Conservation (phyloP, 2,113 vertebrate species). For the Tauraco erythrolophus region DNA sequence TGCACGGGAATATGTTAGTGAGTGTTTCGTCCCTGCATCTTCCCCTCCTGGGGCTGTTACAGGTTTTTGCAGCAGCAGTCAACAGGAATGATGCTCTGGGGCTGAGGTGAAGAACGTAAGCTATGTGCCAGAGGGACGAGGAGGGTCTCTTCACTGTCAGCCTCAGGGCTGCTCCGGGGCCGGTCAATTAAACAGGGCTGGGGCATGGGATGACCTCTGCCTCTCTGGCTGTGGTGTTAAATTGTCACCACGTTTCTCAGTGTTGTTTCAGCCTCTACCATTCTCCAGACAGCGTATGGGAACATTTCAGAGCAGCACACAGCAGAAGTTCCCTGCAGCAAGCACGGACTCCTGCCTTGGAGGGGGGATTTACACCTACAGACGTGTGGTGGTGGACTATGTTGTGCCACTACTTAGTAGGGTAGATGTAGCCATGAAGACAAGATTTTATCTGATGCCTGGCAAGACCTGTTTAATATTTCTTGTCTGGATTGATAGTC, state of each 20-base stretch:
- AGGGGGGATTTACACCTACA: fast-evolving
- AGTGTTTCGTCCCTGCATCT: neutral
- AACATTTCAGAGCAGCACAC: fast-evolving
- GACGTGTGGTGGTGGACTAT: fast-evolving
- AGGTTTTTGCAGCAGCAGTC: neutral
- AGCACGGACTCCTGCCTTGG: neutral
- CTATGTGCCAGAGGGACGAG: neutral
- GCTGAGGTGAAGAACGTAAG: neutral
- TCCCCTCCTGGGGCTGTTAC: neutral
- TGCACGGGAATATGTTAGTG: neutral
- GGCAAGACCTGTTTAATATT: neutral
- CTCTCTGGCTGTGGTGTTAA: neutral
- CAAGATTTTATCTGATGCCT: neutral
- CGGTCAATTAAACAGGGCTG: neutral
- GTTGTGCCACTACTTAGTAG: neutral
- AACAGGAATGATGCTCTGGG: neutral
- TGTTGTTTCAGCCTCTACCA: neutral
- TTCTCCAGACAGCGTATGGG: neutral
- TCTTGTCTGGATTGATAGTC: neutral
- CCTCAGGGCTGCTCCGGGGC: neutral
- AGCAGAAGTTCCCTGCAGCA: neutral
- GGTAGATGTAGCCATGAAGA: fast-evolving
- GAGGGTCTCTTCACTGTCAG: neutral
- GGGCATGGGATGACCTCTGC: neutral
- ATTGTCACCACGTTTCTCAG: fast-evolving